A percentile compares a stretch with the other conserved stretches of the same genome.
Evolutionary conservation across 2,797 vertebrate genomes (phyloP).

Genomic region (Triplophysa yarkandensis): DNA sequence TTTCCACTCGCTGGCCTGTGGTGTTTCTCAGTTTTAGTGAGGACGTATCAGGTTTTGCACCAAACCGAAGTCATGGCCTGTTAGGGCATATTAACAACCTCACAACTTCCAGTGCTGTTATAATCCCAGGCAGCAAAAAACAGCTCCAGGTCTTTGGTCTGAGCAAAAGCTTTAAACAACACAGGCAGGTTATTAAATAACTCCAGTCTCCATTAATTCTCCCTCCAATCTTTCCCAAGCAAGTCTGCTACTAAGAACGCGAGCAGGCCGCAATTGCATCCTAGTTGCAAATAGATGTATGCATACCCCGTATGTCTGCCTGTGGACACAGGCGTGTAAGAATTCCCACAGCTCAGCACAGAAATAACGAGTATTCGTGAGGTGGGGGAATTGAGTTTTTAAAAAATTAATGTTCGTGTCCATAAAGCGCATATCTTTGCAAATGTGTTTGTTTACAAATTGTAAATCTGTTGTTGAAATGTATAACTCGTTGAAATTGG

Average conservation of each 20-base stretch:
- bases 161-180: slow-evolving; percentile 22
- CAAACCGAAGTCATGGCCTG: slow-evolving; percentile 47
- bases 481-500: slow-evolving; percentile 32
- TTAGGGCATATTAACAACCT: slow-evolving; percentile 55
- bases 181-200: slow-evolving; percentile 36
- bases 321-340: slow-evolving; percentile 19
- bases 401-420: slow-evolving; percentile 29
- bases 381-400: slow-evolving; percentile 27
- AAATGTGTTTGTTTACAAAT: slow-evolving; percentile 42
- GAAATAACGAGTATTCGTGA: slow-evolving; percentile 17
- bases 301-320: slow-evolving; percentile 26
- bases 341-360: slow-evolving; percentile 12
- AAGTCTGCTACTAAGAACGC: slow-evolving; percentile 14
- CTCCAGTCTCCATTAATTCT: slow-evolving; percentile 4
- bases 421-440: slow-evolving; percentile 2
- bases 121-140: slow-evolving; percentile 41
- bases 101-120: slow-evolving; percentile 44
- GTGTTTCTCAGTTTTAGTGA: background rate
- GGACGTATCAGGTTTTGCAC: slow-evolving; percentile 30
- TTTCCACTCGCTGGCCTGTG: slow-evolving; percentile 28
- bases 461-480: slow-evolving; percentile 42
- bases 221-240: background rate
- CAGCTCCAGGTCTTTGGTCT: background rate
- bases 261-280: slow-evolving; percentile 27
- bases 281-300: slow-evolving; percentile 33